These are phyloP conservation scores for Melangyna quadrimaculata DNA, from an alignment of 2,888 invertebrate genomes.

Conservation along the genomic window DNA sequence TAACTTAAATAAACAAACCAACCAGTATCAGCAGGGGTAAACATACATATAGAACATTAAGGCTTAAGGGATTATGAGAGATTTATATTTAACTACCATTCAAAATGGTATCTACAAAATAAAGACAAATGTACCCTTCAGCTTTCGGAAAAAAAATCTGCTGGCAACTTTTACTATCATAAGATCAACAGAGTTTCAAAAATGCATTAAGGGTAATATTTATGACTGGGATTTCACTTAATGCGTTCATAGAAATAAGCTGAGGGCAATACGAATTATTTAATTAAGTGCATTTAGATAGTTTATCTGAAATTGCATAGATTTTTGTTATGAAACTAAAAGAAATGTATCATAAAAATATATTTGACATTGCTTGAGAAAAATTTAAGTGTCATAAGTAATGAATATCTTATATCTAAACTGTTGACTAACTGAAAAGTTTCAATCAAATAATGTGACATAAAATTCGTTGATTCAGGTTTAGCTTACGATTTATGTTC, in stretches of 20 bases:
- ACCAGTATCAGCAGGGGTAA: background rate
- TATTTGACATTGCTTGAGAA: no score
- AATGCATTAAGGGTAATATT: background rate
- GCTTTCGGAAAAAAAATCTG: background rate
- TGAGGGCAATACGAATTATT: background rate
- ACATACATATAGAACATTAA: background rate
- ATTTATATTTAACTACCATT: background rate
- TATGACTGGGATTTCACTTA: background rate
- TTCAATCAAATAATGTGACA: no score
- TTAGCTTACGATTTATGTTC: no score
- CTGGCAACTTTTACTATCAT: background rate
- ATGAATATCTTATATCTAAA: no score
- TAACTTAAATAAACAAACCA: background rate
- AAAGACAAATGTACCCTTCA: background rate
- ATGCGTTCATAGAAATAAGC: background rate
- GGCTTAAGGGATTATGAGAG: slow-evolving; percentile 10
- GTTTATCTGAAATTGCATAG: background rate
- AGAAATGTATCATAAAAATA: background rate
- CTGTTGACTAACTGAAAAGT: no score
- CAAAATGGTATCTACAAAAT: background rate
- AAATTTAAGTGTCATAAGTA: no score
- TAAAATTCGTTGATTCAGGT: no score
- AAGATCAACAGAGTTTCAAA: background rate
- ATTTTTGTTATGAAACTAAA: background rate
- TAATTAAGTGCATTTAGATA: background rate